Evolutionary conservation across 2,888 invertebrate genomes (phyloP), one percentile per base, ranked within the genome.

Genomic region (Macrophya annulata): DNA sequence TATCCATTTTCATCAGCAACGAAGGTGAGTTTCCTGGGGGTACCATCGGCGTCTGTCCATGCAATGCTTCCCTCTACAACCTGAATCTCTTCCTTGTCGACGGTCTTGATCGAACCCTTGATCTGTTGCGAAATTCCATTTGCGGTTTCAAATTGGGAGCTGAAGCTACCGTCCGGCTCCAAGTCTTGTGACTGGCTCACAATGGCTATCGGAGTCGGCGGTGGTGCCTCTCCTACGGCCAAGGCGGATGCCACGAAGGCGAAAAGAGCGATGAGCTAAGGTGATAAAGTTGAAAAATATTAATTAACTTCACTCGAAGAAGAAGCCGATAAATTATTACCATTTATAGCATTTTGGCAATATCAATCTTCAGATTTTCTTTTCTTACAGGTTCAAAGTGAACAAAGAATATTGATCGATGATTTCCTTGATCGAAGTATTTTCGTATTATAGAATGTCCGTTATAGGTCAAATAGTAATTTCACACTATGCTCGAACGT

Each of bases 1-100:
- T 87, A 90, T n/a, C 89, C 90, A 68, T 87, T 88, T 83, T 90
- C 89, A 65, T 90, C 89, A 62, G 89, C 90, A 4, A 87, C 84
- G 82, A 89, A 90, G 10, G 81, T 87, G 48, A 88, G 59, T 43
- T 85, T 55, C 55, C 87, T 86, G 5, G 85, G 85, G 21, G 84
- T 86, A 8, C 89, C 90, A 17, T 89, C 87, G 76, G 86, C 51
- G 74, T 89, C 89, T 25, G 83, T 85, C 84, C 89, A 89, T 6
- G 89, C 85, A 12, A 88, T 45, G 51, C 77, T 77, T 4, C 77
- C 77, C 37, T 51, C 43, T n/a, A 77, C 12, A 15, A 55, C 55
- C 37, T 77, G 51, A 17, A 77, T 77, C 45, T 59, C 40, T 8
- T 25, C 62, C 25, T 59, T 40, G n/a, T 43, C 83, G 68, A 68